Conservation (phyloP, 2,888 invertebrate species). For the Drosophila mulleri region DNA sequence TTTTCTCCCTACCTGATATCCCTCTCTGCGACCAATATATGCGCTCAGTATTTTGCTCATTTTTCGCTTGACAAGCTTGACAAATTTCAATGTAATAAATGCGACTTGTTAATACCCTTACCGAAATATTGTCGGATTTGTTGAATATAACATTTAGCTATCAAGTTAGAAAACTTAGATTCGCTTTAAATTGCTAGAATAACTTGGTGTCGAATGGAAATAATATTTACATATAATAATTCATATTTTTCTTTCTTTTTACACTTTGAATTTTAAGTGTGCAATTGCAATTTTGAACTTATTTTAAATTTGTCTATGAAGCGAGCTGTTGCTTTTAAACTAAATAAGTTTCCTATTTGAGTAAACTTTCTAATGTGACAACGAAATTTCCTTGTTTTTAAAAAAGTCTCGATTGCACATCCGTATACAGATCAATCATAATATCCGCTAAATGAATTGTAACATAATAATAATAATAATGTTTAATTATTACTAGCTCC, state of each 20-base stretch:
- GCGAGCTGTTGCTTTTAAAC: too few species aligned
- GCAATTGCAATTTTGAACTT: neutral
- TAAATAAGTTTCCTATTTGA: neutral
- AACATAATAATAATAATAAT: neutral
- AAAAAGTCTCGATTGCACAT: too few species aligned
- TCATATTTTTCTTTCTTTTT: too few species aligned
- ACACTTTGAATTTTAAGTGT: too few species aligned
- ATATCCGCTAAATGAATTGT: neutral
- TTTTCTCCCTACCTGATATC: conserved; percentile 21
- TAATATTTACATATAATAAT: neutral
- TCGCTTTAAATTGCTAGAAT: neutral
- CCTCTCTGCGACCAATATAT: conserved; percentile 30
- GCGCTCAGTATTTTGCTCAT: conserved; percentile 55
- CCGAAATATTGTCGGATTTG: neutral
- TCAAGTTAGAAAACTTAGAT: neutral
- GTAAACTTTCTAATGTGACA: too few species aligned
- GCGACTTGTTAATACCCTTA: conserved; percentile 29
- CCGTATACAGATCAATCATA: neutral
- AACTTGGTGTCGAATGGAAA: neutral
- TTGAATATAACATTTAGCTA: neutral
- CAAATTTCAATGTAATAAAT: conserved; percentile 2
- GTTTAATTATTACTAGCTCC: too few species aligned
- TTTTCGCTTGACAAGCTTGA: conserved; percentile 67
- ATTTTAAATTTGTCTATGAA: too few species aligned
- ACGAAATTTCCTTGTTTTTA: too few species aligned